phyloP scores from a whole-genome alignment of 2,888 invertebrate genomes.

The Cybosia mesomella region DNA sequence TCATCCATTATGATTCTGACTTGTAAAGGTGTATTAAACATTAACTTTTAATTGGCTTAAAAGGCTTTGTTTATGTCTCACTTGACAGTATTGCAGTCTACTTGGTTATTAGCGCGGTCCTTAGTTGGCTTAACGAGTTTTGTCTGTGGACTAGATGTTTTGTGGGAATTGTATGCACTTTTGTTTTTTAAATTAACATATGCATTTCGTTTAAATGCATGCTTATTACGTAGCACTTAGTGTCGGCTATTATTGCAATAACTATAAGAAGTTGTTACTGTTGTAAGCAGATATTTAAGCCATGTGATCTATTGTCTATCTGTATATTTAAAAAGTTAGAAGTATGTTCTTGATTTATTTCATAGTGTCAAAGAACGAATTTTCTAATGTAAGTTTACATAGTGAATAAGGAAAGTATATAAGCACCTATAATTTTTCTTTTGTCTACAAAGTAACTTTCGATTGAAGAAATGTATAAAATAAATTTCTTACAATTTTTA shows the following conservation, averaged over 20 bases:
- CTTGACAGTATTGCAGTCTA: slow-evolving; percentile 28
- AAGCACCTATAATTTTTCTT: no score
- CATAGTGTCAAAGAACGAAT: neutral
- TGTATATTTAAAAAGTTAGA: neutral
- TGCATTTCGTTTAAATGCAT: neutral
- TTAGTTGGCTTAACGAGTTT: slow-evolving; percentile 37
- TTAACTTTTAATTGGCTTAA: slow-evolving; percentile 44
- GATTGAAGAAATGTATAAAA: no score
- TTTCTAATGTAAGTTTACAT: neutral
- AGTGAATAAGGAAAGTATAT: neutral
- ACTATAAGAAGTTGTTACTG: neutral
- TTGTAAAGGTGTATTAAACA: slow-evolving; percentile 44
- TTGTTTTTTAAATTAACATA: slow-evolving; percentile 3
- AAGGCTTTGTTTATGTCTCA: slow-evolving; percentile 18
- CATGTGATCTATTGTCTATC: neutral
- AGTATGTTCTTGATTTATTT: neutral
- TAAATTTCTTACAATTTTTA: no score
- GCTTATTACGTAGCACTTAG: neutral
- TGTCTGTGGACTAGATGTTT: slow-evolving; percentile 30
- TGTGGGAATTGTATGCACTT: neutral
- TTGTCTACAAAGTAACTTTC: no score
- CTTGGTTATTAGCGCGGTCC: slow-evolving; percentile 15
- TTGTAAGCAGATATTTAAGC: neutral
- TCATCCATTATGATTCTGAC: slow-evolving; percentile 55
- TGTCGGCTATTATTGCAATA: neutral